phyloP scores from a whole-genome alignment of 2,113 vertebrate species.

The Cairina moschata region DNA sequence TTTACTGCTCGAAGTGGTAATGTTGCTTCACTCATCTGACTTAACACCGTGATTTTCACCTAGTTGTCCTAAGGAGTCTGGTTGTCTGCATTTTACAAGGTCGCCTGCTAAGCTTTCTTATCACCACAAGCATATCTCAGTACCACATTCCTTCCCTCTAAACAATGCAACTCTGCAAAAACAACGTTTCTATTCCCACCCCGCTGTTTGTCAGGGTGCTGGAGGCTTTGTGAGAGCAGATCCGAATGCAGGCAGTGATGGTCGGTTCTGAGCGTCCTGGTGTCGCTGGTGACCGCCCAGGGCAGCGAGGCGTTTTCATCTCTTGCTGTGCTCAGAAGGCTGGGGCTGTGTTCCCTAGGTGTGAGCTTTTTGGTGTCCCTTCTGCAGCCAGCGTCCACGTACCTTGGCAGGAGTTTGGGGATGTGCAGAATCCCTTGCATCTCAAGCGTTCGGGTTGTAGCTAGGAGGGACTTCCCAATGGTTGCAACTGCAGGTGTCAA shows the following conservation, averaged over 20 bases:
- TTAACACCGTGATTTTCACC: too few species aligned
- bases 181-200: too few species aligned
- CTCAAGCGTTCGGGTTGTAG: neutral
- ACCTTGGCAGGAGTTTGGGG: neutral
- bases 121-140: too few species aligned
- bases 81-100: too few species aligned
- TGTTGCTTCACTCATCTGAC: too few species aligned
- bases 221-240: neutral
- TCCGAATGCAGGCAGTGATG: neutral
- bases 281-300: neutral
- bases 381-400: rapidly evolving
- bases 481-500: rapidly evolving
- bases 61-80: too few species aligned
- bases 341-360: neutral
- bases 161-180: too few species aligned
- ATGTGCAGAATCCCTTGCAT: too few species aligned
- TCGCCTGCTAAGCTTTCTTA: too few species aligned
- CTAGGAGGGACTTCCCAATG: neutral
- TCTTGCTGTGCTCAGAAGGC: neutral
- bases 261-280: neutral
- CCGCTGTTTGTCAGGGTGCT: neutral
- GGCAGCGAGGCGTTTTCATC: neutral
- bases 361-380: neutral
- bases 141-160: too few species aligned
- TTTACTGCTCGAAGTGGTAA: too few species aligned